phyloP scores from a whole-genome alignment of 2,888 invertebrate genomes.

The Drepana falcataria region DNA sequence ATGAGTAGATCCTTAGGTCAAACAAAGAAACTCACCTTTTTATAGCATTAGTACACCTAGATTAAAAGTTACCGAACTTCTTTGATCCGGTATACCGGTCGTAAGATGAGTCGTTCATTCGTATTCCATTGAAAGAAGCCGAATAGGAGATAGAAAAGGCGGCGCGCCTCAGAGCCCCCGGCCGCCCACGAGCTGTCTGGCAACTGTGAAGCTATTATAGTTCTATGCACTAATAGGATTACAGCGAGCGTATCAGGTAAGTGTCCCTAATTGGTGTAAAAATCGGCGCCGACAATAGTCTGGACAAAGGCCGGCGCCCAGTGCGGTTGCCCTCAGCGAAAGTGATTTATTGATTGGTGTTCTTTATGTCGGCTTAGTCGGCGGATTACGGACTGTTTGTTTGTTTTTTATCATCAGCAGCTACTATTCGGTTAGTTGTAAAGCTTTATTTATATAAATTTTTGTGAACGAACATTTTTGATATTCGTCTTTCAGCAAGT shows the following conservation, averaged over 20 bases:
- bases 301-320: slow-evolving; percentile 66
- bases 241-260: slow-evolving; percentile 68
- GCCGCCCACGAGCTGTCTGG: slow-evolving; percentile 46
- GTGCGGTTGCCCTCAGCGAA: slow-evolving; percentile 54
- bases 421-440: slow-evolving; percentile 22
- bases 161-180: slow-evolving; percentile 22
- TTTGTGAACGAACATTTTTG: not conserved
- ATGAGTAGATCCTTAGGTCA: no score
- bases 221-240: slow-evolving; percentile 64
- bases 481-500: not conserved
- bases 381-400: slow-evolving; percentile 65
- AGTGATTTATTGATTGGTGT: slow-evolving; percentile 74
- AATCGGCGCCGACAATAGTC: slow-evolving; percentile 65
- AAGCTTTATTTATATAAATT: not conserved
- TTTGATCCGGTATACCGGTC: not conserved
- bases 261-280: slow-evolving; percentile 76
- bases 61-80: no score
- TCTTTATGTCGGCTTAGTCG: slow-evolving; percentile 52
- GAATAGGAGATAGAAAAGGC: slow-evolving; percentile 7
- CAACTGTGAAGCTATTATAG: slow-evolving; percentile 28
- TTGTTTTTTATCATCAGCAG: slow-evolving; percentile 50
- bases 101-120: not conserved
- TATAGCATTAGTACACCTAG: no score
- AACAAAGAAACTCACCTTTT: no score
- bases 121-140: not conserved